Conservation (phyloP, 2,113 vertebrate species). For the Balaeniceps rex region DNA sequence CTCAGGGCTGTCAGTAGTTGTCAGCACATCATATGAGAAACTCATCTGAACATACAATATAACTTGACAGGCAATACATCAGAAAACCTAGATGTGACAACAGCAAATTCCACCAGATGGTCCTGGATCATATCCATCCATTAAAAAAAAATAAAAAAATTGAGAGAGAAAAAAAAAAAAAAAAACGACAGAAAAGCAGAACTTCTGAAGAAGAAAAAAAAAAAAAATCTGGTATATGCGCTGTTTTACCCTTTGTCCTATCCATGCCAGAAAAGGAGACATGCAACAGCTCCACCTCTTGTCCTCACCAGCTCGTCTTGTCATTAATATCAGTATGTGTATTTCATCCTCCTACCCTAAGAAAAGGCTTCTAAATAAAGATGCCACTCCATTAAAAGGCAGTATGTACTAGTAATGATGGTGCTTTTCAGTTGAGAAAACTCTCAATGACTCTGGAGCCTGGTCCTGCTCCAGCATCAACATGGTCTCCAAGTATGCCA, state of each 20-base stretch:
- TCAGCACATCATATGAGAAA: slow-evolving; percentile 40
- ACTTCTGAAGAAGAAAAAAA: not conserved
- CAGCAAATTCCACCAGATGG: slow-evolving; percentile 51
- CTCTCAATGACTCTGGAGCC: not conserved
- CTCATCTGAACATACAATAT: slow-evolving; percentile 14
- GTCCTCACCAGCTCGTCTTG: not conserved
- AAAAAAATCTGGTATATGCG: not conserved
- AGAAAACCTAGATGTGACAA: slow-evolving; percentile 53
- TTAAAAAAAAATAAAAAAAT: not conserved
- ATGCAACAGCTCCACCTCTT: not conserved
- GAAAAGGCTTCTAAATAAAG: not conserved
- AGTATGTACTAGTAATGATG: not conserved
- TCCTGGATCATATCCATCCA: slow-evolving; percentile 28
- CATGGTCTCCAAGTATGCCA: not conserved
- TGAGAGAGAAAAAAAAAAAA: not conserved
- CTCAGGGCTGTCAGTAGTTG: slow-evolving; percentile 27
- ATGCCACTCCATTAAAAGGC: not conserved
- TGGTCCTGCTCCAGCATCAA: not conserved
- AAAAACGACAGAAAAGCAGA: not conserved
- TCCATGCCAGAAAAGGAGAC: not conserved
- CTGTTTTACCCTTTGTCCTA: not conserved
- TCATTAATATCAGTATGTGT: not conserved
- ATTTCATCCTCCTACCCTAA: not conserved
- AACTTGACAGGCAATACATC: slow-evolving; percentile 63
- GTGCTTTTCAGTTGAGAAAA: not conserved